These are phyloP conservation scores for Penaeus monodon DNA, from an alignment of 2,888 invertebrate genomes.

Conservation along the genomic window DNA sequence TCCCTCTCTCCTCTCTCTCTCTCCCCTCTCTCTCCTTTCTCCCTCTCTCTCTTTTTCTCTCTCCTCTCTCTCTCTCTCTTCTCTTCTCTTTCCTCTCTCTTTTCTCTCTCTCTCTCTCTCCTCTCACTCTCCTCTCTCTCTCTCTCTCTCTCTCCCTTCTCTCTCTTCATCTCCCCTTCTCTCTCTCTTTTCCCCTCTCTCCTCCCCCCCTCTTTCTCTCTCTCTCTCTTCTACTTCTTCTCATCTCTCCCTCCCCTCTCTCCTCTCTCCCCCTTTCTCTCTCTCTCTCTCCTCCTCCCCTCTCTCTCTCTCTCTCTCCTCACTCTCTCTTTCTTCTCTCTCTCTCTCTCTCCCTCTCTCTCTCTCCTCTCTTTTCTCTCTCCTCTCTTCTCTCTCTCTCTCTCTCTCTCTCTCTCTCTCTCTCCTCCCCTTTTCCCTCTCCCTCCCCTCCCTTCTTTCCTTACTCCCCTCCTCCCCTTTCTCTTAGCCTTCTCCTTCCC, in stretches of 20 bases:
- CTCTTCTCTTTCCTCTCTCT: neutral
- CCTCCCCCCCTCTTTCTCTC: neutral
- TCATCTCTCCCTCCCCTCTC: neutral
- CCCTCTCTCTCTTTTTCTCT: slow-evolving; percentile 22
- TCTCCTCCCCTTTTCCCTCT: neutral
- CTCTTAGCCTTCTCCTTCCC: neutral
- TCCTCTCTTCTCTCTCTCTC: neutral
- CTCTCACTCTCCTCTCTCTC: neutral
- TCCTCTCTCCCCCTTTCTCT: neutral
- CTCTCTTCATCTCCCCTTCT: slow-evolving; percentile 4
- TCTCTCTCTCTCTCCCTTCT: slow-evolving; percentile 28
- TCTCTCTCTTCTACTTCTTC: neutral
- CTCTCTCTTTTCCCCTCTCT: neutral
- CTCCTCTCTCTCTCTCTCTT: slow-evolving; percentile 4
- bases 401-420: too few relatives aligned
- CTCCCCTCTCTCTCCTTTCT: neutral
- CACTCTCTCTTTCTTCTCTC: too few relatives aligned
- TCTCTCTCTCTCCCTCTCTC: neutral
- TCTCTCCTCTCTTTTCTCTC: neutral
- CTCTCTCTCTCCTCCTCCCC: neutral
- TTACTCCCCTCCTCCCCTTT: neutral
- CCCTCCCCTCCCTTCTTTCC: neutral
- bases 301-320: neutral
- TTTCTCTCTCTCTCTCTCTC: too few relatives aligned
- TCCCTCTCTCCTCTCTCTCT: too few relatives aligned